Conservation (phyloP, 1,140 invertebrate species). For the Hetaerina americana region DNA sequence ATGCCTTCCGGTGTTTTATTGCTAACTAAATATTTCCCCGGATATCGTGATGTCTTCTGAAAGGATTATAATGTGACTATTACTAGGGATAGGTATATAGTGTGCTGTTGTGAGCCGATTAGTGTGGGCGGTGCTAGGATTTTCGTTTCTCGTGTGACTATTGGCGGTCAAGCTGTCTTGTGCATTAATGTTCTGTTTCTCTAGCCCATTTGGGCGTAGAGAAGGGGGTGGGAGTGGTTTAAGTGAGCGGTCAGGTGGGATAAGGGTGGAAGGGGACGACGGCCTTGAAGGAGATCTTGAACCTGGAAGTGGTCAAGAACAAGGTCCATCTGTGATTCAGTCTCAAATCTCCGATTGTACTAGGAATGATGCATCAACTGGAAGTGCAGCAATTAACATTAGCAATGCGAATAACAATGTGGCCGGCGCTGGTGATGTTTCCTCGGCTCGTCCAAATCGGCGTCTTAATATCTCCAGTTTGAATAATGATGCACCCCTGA, state of each 20-base stretch:
- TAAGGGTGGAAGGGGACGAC: slow-evolving; percentile 19
- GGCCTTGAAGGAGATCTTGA: slow-evolving; percentile 27
- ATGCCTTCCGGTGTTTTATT: too few relatives aligned
- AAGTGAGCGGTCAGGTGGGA: slow-evolving; percentile 14
- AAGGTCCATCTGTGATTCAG: slow-evolving; percentile 28
- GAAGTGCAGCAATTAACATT: slow-evolving; percentile 11
- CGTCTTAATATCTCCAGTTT: neutral
- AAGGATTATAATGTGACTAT: too few relatives aligned
- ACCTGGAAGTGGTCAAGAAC: slow-evolving; percentile 28
- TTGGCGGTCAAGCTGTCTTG: neutral
- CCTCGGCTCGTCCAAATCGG: neutral
- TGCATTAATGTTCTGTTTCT: slow-evolving; percentile 31
- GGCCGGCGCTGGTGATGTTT: neutral
- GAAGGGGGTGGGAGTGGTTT: slow-evolving; percentile 15
- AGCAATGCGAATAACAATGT: neutral
- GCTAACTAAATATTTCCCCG: too few relatives aligned
- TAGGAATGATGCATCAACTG: slow-evolving; percentile 18
- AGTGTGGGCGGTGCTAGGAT: too few relatives aligned
- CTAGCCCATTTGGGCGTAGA: slow-evolving; percentile 27
- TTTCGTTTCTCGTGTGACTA: neutral
- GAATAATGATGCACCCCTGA: neutral
- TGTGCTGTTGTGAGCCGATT: too few relatives aligned
- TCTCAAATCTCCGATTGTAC: slow-evolving; percentile 22
- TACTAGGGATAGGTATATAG: too few relatives aligned
- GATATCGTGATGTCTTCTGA: too few relatives aligned